phyloP scores from a whole-genome alignment of 2,888 invertebrate species.

The Atherix ibis region DNA sequence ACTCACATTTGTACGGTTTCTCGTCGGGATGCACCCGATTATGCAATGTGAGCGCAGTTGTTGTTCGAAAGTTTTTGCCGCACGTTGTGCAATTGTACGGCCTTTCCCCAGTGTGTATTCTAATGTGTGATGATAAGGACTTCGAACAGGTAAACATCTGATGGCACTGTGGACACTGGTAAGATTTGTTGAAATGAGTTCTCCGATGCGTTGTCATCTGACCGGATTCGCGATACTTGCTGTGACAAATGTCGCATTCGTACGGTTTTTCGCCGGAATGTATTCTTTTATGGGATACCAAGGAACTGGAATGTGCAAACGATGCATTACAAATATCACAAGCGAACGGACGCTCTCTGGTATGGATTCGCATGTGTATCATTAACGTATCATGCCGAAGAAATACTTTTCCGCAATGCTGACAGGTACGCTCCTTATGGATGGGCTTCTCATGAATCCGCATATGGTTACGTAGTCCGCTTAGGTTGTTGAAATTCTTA shows the following conservation, averaged over 20 bases:
- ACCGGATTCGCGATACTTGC: slow-evolving; percentile 9
- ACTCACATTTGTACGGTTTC: slow-evolving; percentile 7
- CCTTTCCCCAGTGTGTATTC: slow-evolving; percentile 10
- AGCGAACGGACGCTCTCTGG: slow-evolving; percentile 9
- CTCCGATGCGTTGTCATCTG: slow-evolving; percentile 10
- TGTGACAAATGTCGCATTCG: slow-evolving; percentile 8
- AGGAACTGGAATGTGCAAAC: slow-evolving; percentile 10
- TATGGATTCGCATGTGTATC: slow-evolving; percentile 10
- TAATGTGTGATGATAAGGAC: slow-evolving; percentile 8
- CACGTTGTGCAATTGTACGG: slow-evolving; percentile 11
- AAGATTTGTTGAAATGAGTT: slow-evolving; percentile 9
- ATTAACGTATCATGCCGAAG: slow-evolving; percentile 9
- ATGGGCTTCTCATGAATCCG: slow-evolving; percentile 10
- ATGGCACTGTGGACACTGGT: slow-evolving; percentile 10
- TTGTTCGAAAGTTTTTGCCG: slow-evolving; percentile 10
- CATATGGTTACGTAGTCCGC: slow-evolving; percentile 10
- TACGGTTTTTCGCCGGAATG: too few relatives aligned
- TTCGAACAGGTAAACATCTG: slow-evolving; percentile 9
- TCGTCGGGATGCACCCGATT: slow-evolving; percentile 9
- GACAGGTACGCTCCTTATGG: slow-evolving; percentile 9
- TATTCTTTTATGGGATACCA: slow-evolving; percentile 9
- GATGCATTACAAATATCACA: slow-evolving; percentile 9
- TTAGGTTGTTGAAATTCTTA: slow-evolving; percentile 7
- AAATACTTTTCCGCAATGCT: slow-evolving; percentile 7
- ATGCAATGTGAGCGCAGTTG: slow-evolving; percentile 9